phyloP scores from a whole-genome alignment of 2,888 invertebrate species.

The Eucera pruinosa region DNA sequence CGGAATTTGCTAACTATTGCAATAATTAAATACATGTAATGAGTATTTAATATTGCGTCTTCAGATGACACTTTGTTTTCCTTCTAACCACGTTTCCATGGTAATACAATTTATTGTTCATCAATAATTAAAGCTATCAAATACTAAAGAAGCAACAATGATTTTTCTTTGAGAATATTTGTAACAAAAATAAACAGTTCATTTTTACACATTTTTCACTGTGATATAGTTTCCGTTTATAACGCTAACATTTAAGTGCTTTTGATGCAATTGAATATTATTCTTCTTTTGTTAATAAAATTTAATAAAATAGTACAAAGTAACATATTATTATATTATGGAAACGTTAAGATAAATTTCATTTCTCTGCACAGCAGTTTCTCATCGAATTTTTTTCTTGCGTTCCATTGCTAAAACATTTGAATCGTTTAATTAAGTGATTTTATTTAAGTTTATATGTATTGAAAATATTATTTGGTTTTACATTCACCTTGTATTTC shows the following conservation, averaged over 20 bases:
- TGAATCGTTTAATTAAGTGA: background rate
- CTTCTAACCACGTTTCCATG: background rate
- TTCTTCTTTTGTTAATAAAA: background rate
- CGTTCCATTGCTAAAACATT: conserved; percentile 45
- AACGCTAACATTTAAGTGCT: background rate
- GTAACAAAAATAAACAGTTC: conserved; percentile 31
- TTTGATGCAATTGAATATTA: background rate
- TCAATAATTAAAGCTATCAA: background rate
- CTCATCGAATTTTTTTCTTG: conserved; percentile 7
- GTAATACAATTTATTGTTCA: background rate
- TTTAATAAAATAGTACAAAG: conserved; percentile 2
- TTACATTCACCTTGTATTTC: conserved; percentile 74
- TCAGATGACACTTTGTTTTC: background rate
- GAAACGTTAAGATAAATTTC: background rate
- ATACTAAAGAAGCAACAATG: background rate
- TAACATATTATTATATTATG: background rate
- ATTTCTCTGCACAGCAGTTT: background rate
- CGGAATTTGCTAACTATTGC: no score
- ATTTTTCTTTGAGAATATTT: conserved; percentile 23
- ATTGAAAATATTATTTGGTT: background rate
- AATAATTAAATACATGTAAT: no score
- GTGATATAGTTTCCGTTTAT: background rate
- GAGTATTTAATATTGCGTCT: background rate
- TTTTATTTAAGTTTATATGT: background rate
- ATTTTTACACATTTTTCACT: conserved; percentile 1